Evolutionary conservation across 1,140 invertebrate genomes (phyloP), one percentile per base, ranked within the genome.

Genomic region (Trachymyrmex septentrionalis): DNA sequence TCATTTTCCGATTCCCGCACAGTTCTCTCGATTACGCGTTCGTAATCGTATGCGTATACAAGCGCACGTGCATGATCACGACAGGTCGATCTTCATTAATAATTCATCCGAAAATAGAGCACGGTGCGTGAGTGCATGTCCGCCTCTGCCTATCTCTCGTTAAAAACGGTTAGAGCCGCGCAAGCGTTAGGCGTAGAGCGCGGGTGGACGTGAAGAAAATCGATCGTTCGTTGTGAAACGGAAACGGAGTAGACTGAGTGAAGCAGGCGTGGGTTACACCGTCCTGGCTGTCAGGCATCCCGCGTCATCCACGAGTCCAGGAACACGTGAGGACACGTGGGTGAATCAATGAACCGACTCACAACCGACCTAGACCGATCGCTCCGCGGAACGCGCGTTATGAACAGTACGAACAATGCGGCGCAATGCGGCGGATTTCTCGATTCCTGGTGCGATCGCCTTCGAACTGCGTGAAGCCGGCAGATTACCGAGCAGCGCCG

Each of bases 41-140:
- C 3, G n/a, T 57, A 57, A 57, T 19, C n/a, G 9, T 57, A 21
- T 21, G n/a, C 55, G 24, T n/a, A 24, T 14, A 24, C 16, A 16
- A 16, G 12, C 16, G 10, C 10, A n/a, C 55, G 69, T 34, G 30
- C 30, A 30, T 0, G 61, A 73, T 84, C 19, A 63, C 55, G 14
- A 2, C 38, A 10, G n/a, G 48, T 84, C 80, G 57, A 84, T 84
- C 4, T 21, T 9, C 30, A 63, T 84, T 38, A 84, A 84, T 84
- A 63, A 75, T 84, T 84, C 69, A 75, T 24, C 16, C 6, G 24
- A 61, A 84, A 84, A 84, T 75, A 84, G 69, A 63, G 69, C 67
- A n/a, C 69, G 6, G 19, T 84, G 80, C 80, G 80, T 75, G 55
- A n/a, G n/a, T 48, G 12, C 34, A 34, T 34, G n/a, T 16, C 10